Percentiles rank a stretch among this genome's conserved stretches.
These are phyloP conservation scores for Gorsachius magnificus DNA, from an alignment of 2,797 vertebrate species.

Conservation along the genomic window DNA sequence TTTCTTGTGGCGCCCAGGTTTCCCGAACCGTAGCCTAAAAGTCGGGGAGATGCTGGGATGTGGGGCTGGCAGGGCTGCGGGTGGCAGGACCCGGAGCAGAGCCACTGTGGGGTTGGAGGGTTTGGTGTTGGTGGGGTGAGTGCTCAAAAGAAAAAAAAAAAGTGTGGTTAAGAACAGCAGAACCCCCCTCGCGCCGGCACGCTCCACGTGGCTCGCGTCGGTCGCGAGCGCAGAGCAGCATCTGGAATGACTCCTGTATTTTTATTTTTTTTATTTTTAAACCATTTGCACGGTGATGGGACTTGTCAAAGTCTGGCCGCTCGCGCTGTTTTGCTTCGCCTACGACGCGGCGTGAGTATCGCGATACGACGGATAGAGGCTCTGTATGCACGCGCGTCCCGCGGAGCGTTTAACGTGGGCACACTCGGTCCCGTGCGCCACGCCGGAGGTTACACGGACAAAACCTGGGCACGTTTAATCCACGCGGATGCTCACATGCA, in stretches of 20 bases:
- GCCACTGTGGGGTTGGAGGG: not conserved
- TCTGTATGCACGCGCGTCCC: accelerated
- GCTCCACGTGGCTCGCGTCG: not conserved
- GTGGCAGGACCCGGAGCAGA: not conserved
- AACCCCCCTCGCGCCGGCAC: not conserved
- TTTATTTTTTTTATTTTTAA: not conserved
- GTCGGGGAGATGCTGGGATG: not conserved
- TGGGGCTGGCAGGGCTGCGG: not conserved
- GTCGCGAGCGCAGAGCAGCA: not conserved
- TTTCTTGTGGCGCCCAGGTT: not conserved
- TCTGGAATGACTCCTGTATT: not conserved
- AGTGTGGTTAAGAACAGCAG: not conserved
- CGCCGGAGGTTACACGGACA: not conserved
- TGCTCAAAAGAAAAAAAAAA: not conserved
- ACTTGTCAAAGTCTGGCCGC: not conserved
- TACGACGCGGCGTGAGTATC: accelerated
- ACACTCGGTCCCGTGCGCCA: accelerated
- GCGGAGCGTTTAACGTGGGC: accelerated
- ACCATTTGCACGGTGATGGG: not conserved
- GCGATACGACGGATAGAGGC: not conserved
- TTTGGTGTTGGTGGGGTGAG: not conserved
- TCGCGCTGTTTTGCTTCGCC: not conserved
- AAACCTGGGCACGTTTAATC: not conserved
- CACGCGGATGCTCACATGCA: accelerated
- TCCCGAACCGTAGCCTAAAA: not conserved